Conservation (phyloP, 2,113 vertebrate species). For the Neofelis nebulosa region DNA sequence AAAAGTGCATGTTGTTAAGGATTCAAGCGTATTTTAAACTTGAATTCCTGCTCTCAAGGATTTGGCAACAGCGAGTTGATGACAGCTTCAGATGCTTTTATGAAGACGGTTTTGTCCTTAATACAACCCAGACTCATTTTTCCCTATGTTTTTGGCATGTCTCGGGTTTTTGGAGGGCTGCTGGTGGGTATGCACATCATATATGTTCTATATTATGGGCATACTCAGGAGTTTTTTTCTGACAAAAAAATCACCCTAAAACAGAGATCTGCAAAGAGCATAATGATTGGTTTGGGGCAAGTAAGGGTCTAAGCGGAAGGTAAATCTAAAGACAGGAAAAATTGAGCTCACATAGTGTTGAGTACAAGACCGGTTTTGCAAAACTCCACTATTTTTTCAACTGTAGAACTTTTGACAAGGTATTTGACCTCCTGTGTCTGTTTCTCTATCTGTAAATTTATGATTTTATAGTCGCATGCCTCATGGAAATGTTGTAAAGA, state of each 20-base stretch:
- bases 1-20: neutral
- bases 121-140: neutral
- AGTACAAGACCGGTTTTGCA: neutral
- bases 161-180: neutral
- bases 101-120: neutral
- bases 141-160: neutral
- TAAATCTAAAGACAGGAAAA: neutral
- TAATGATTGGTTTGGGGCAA: neutral
- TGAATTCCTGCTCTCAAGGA: neutral
- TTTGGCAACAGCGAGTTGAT: neutral
- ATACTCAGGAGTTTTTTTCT: neutral
- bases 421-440: neutral
- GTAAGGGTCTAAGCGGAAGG: neutral
- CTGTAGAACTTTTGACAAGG: accelerated
- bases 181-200: neutral
- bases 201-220: neutral
- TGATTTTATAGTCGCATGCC: neutral
- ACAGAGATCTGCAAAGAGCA: neutral
- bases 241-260: neutral
- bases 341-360: neutral
- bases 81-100: neutral
- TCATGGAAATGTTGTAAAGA: neutral
- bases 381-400: neutral
- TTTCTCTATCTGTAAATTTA: neutral
- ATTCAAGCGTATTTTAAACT: neutral